Evolutionary conservation across 30 jellyfish, hydroid and myxozoan species (phyloP), one percentile per base, ranked within the genome.

Genomic region (Pseudorhiza aurosa): DNA sequence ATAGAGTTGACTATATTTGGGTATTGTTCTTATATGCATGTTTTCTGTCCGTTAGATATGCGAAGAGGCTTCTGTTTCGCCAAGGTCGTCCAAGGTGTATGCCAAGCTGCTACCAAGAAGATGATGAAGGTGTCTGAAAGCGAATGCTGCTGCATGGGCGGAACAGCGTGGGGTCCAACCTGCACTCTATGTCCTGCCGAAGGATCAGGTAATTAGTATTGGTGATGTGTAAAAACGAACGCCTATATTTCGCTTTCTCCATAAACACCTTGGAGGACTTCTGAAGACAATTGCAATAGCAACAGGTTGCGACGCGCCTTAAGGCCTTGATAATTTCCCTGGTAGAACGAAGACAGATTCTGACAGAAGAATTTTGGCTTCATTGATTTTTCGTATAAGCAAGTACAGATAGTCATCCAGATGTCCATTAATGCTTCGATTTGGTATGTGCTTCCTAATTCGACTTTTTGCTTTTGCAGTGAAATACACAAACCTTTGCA

Each of bases 121-220:
- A 86, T 93, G 97, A 81, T 64, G 90, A 86, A 87, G 44, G 99
- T 93, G 1, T 58, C 96, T 2, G 88, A 93, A 58, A 79, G 77
- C 0, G 96, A 87, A 18, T 93, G 99, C 55, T 93, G 99, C 51
- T 93, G 99, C 67, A 76, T 44, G 74, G 99, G 99, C 12, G 99
- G 97, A 12, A 32, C 71, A 18, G 97, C 99, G 6, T 93, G 99
- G 99, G 99, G 99, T 0, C 75, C 95, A 14, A 37, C 94, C 46
- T 93, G 99, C 87, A 40, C 75, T 29, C 53, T 36, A 39, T 93
- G 99, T 42, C 99, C 99, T 0, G 59, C 31, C 31, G 43, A 19
- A 30, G 95, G 92, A 37, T 44, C 97, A 39, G 62, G 98, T 92
- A 73, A 76, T 90, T 32, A 22, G 5, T 21, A 7, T 28, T 35